Evolutionary conservation across 2,113 vertebrate species (phyloP).

Genomic region (Marmota monax): DNA sequence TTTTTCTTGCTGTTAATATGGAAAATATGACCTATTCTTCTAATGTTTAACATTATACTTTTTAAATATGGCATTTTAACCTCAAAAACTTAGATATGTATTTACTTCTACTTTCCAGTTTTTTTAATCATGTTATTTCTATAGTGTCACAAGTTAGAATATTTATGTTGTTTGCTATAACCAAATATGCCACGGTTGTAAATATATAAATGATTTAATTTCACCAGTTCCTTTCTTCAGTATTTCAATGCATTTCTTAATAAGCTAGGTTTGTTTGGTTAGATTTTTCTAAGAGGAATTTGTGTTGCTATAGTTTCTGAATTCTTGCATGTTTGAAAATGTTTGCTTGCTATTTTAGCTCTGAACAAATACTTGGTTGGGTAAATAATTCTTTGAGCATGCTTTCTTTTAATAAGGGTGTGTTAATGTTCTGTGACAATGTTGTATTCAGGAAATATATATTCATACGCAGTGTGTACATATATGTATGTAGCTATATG

Average conservation of each 20-base stretch:
- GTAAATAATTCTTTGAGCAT: neutral
- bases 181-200: neutral
- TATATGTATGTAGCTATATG: too few relatives aligned
- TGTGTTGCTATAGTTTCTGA: slow-evolving; percentile 39
- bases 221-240: neutral
- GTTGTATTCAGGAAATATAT: neutral
- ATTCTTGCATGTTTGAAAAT: slow-evolving; percentile 42
- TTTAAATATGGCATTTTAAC: neutral
- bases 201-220: neutral
- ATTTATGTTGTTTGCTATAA: neutral
- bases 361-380: neutral
- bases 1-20: neutral
- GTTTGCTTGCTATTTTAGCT: slow-evolving; percentile 1
- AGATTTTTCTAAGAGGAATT: slow-evolving; percentile 31
- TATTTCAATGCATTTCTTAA: neutral
- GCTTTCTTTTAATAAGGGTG: neutral
- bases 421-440: neutral
- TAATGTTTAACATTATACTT: neutral
- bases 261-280: neutral
- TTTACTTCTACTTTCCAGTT: neutral
- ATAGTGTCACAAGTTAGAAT: neutral
- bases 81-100: neutral
- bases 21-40: neutral
- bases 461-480: neutral
- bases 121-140: neutral